A percentile compares a stretch with the other conserved stretches of the same genome.
phyloP scores from a whole-genome alignment of 2,888 invertebrate species.

The Osmoderma eremita region DNA sequence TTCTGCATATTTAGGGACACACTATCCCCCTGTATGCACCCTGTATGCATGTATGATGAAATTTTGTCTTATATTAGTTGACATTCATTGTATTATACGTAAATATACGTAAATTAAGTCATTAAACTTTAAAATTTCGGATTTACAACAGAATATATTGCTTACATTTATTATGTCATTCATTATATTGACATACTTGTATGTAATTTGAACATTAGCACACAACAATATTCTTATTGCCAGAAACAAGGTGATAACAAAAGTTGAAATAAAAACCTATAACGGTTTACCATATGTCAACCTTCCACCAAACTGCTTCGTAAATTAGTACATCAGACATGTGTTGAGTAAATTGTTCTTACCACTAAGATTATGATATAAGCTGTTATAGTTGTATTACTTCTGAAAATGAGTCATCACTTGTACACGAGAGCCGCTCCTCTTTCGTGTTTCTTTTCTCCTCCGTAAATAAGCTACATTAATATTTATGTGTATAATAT shows the following conservation, averaged over 20 bases:
- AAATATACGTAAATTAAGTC: too few species aligned
- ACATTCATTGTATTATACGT: too few species aligned
- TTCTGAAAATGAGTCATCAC: slow-evolving; percentile 33
- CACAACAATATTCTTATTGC: too few species aligned
- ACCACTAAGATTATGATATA: slow-evolving; percentile 28
- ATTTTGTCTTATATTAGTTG: too few species aligned
- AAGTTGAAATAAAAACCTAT: not conserved
- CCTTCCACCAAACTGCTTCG: not conserved
- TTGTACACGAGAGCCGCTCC: slow-evolving; percentile 21
- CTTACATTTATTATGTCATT: too few species aligned
- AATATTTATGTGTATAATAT: slow-evolving; percentile 25
- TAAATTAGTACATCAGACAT: slow-evolving; percentile 22
- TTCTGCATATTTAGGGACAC: too few species aligned
- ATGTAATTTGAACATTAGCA: too few species aligned
- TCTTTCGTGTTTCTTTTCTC: slow-evolving; percentile 29
- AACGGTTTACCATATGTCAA: not conserved
- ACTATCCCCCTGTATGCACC: too few species aligned
- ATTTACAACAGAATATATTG: not conserved
- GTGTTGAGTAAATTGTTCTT: slow-evolving; percentile 23
- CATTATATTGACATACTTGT: too few species aligned
- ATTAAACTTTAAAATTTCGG: not conserved
- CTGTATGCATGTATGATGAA: too few species aligned
- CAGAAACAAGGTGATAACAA: too few species aligned
- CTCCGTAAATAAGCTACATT: slow-evolving; percentile 27
- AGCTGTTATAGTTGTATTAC: slow-evolving; percentile 23